Evolutionary conservation across 2,888 invertebrate genomes (phyloP).

Genomic region (Hanleya hanleyi): DNA sequence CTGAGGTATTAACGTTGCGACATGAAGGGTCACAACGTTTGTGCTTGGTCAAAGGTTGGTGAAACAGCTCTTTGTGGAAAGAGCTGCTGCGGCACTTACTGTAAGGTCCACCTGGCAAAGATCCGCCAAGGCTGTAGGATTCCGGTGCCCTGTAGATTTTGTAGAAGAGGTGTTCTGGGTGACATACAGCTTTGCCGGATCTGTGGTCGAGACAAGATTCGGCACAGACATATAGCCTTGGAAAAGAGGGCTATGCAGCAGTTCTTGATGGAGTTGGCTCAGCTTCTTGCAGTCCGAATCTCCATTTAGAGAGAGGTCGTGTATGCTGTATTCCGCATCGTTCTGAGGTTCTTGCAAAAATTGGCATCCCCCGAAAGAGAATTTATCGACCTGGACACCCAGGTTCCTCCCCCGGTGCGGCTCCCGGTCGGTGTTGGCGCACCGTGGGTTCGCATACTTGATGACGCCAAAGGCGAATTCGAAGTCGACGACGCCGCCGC

Average conservation of each 20-base stretch:
- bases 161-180: neutral
- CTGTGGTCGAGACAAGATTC: neutral
- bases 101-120: neutral
- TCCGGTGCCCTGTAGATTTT: neutral
- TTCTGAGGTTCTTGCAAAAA: neutral
- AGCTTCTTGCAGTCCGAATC: neutral
- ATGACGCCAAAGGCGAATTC: no score
- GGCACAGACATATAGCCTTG: neutral
- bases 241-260: no score
- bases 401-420: neutral
- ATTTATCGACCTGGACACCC: neutral
- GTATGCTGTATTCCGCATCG: no score
- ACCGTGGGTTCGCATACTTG: no score
- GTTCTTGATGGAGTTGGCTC: neutral
- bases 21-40: neutral
- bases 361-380: neutral
- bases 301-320: neutral
- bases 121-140: neutral
- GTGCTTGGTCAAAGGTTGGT: neutral
- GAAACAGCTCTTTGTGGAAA: neutral
- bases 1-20: no score
- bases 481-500: no score
- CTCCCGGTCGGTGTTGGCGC: neutral
- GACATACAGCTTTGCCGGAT: neutral
- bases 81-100: neutral